Percentiles rank a stretch among this genome's conserved stretches.
Evolutionary conservation across 2,888 invertebrate species (phyloP).

Genomic region (Rhagonycha lutea): DNA sequence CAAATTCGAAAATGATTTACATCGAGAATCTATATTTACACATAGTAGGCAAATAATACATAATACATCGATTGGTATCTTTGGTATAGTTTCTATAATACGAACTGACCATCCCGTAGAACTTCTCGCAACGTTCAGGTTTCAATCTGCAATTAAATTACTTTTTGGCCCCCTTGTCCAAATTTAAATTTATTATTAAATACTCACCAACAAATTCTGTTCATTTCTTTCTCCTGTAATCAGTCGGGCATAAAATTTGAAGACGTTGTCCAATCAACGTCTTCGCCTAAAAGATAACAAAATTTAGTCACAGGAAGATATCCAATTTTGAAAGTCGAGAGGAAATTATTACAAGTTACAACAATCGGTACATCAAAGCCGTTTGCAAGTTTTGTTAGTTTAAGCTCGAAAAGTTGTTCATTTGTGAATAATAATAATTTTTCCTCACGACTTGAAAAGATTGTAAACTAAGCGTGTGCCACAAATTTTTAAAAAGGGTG

Average conservation of each 20-base stretch:
- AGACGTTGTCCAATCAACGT: slow-evolving; percentile 26
- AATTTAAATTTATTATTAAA: not conserved
- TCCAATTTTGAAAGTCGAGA: not conserved
- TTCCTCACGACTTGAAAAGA: not conserved
- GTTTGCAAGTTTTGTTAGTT: not conserved
- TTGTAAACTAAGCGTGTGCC: not conserved
- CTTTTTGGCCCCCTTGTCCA: not conserved
- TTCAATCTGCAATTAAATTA: not conserved
- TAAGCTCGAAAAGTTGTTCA: not conserved
- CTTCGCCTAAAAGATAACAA: slow-evolving; percentile 21
- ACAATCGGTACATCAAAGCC: not conserved
- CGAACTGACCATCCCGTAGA: not conserved
- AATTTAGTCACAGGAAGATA: not conserved
- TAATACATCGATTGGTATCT: slow-evolving; percentile 26
- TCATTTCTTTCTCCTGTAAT: not conserved
- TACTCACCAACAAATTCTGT: slow-evolving; percentile 2
- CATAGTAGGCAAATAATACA: slow-evolving; percentile 8
- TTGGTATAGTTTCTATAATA: slow-evolving; percentile 25
- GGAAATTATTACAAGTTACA: not conserved
- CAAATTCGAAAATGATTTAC: slow-evolving; percentile 11
- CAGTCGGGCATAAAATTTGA: slow-evolving; percentile 22
- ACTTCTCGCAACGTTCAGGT: slow-evolving; percentile 2
- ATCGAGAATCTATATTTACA: slow-evolving; percentile 21
- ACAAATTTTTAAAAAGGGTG: not conserved
- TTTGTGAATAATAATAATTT: not conserved